Evolutionary conservation across 2,888 invertebrate species (phyloP).

Genomic region (Trissolcus brochymenae): DNA sequence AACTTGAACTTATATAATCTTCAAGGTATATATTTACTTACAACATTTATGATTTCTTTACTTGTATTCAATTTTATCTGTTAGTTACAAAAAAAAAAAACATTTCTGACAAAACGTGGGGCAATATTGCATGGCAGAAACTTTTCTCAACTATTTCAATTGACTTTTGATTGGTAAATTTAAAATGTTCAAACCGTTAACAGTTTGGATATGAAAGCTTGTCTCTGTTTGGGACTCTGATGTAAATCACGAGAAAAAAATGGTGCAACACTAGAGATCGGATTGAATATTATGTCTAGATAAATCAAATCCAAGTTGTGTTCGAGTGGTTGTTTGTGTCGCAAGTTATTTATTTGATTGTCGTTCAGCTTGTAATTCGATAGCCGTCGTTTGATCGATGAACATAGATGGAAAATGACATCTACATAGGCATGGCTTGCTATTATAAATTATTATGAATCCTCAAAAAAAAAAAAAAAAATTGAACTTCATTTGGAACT

Average conservation of each 20-base stretch:
- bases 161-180: neutral
- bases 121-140: no score
- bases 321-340: slow-evolving; percentile 35
- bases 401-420: slow-evolving; percentile 36
- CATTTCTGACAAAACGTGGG: no score
- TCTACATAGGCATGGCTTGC: slow-evolving; percentile 26
- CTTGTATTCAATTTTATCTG: no score
- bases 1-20: no score
- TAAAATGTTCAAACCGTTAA: neutral
- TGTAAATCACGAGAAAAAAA: slow-evolving; percentile 17
- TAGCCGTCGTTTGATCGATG: slow-evolving; percentile 46
- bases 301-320: slow-evolving; percentile 35
- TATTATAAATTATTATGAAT: slow-evolving; percentile 27
- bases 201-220: slow-evolving; percentile 4
- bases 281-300: slow-evolving; percentile 38
- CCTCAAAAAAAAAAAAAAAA: slow-evolving; percentile 8
- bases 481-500: slow-evolving; percentile 7
- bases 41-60: no score
- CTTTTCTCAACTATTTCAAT: no score
- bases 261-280: slow-evolving; percentile 28
- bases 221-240: neutral
- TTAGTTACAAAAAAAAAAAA: no score
- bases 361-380: slow-evolving; percentile 46
- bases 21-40: no score
- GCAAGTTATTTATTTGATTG: slow-evolving; percentile 47